Evolutionary conservation across 2,797 vertebrate genomes (phyloP).

Genomic region (Setipinna tenuifilis): DNA sequence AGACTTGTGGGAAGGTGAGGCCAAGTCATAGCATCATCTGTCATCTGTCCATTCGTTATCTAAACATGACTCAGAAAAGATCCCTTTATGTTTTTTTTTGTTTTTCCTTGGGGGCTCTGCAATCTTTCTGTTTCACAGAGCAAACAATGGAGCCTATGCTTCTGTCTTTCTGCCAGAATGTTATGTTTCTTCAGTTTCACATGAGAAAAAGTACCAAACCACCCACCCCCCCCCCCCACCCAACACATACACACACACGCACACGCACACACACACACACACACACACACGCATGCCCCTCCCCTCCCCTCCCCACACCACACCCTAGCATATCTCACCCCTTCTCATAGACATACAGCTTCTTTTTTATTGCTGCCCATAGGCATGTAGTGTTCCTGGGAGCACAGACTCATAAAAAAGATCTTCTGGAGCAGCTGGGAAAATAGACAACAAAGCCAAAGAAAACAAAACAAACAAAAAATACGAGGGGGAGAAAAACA

Average conservation of each 20-base stretch:
- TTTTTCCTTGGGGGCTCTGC: neutral
- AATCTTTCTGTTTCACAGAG: neutral
- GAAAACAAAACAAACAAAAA: slow-evolving; percentile 48
- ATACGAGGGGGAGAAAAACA: slow-evolving; percentile 9
- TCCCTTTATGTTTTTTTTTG: neutral
- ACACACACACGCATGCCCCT: too few relatives aligned
- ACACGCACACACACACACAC: too few relatives aligned
- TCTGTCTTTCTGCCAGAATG: neutral
- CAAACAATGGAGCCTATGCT: neutral
- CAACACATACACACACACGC: too few relatives aligned
- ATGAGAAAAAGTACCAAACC: neutral
- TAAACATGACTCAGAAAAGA: neutral
- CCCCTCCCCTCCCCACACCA: neutral
- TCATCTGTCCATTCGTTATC: neutral
- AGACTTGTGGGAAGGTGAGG: neutral
- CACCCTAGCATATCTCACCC: slow-evolving; percentile 3
- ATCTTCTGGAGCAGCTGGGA: slow-evolving; percentile 27
- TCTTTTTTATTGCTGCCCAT: slow-evolving; percentile 65
- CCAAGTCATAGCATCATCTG: neutral
- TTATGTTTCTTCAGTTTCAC: neutral
- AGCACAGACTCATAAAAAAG: slow-evolving; percentile 53
- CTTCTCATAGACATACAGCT: slow-evolving; percentile 58
- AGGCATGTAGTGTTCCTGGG: slow-evolving; percentile 53
- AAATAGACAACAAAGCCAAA: slow-evolving; percentile 19
- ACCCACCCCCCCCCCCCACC: too few relatives aligned